Conservation (phyloP, 2,888 invertebrate genomes). For the Drosophila buzzatii region DNA sequence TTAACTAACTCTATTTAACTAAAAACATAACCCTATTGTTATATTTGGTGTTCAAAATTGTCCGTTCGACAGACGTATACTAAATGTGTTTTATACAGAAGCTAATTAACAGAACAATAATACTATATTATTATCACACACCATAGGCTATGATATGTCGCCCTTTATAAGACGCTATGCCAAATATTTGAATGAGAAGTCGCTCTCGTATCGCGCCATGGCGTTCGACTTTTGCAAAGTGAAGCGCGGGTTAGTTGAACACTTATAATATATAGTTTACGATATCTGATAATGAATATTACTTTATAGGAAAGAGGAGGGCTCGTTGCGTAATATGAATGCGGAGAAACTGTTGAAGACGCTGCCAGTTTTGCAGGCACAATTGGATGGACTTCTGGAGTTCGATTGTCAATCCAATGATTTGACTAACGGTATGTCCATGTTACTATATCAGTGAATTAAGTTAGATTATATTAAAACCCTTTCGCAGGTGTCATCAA, state of each 20-base stretch:
- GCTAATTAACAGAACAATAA: constrained; percentile 18
- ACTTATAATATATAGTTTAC: background rate
- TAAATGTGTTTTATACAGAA: constrained; percentile 26
- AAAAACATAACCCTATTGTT: constrained; percentile 15
- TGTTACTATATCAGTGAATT: background rate
- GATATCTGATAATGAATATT: background rate
- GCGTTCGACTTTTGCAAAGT: constrained; percentile 99
- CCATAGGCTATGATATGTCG: constrained; percentile 98
- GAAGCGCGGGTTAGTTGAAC: constrained; percentile 95
- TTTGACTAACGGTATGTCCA: constrained; percentile 92
- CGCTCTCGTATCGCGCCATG: constrained; percentile 98
- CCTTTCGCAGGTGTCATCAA: constrained; percentile 93
- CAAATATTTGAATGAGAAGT: constrained; percentile 99
- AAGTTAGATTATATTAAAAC: background rate
- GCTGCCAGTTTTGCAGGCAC: constrained; percentile 96
- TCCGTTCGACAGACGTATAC: constrained; percentile 27
- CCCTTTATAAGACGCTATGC: constrained; percentile 99
- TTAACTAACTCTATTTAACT: constrained; percentile 45
- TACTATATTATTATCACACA: constrained; percentile 19
- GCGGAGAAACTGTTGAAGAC: constrained; percentile 98
- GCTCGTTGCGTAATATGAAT: constrained; percentile 98
- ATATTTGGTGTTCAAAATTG: constrained; percentile 49
- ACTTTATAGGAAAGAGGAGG: constrained; percentile 94
- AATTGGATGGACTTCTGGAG: constrained; percentile 97
- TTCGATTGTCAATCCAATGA: constrained; percentile 99